Evolutionary conservation across 2,888 invertebrate genomes (phyloP).

Genomic region (Xanthia togata): DNA sequence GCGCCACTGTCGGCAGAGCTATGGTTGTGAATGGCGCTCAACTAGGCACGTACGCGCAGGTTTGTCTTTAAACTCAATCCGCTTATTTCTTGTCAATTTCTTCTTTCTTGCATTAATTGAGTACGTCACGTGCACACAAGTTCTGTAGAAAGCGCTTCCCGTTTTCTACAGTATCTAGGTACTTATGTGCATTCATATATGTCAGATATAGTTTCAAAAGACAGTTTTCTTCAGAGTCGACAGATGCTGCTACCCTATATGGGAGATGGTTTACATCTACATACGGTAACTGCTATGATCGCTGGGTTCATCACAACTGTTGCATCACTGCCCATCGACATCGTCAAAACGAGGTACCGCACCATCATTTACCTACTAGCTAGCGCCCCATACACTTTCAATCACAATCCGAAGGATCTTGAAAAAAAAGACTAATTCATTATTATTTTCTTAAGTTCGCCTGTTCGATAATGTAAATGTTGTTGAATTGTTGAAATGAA

Average conservation of each 20-base stretch:
- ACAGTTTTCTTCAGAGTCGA: conserved; percentile 73
- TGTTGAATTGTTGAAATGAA: too few species aligned
- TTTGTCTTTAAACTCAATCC: conserved; percentile 55
- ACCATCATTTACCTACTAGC: background rate
- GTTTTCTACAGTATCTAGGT: background rate
- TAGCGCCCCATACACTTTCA: too few species aligned
- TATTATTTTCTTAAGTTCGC: too few species aligned
- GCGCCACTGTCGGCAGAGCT: conserved; percentile 96
- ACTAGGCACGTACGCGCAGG: conserved; percentile 98
- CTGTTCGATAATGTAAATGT: too few species aligned
- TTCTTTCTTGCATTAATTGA: background rate
- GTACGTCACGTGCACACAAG: background rate
- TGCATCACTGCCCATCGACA: conserved; percentile 99
- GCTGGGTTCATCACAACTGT: conserved; percentile 98
- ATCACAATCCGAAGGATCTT: background rate
- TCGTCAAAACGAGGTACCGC: conserved; percentile 97
- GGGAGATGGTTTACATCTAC: conserved; percentile 94
- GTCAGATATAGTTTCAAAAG: background rate
- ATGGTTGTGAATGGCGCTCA: conserved; percentile 99
- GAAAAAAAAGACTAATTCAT: too few species aligned
- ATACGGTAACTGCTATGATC: conserved; percentile 98
- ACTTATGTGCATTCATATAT: background rate
- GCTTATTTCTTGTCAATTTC: too few species aligned
- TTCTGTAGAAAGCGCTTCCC: background rate
- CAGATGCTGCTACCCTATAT: conserved; percentile 89